Evolutionary conservation across 2,888 invertebrate species (phyloP).

Genomic region (Eupithecia pulchellata): DNA sequence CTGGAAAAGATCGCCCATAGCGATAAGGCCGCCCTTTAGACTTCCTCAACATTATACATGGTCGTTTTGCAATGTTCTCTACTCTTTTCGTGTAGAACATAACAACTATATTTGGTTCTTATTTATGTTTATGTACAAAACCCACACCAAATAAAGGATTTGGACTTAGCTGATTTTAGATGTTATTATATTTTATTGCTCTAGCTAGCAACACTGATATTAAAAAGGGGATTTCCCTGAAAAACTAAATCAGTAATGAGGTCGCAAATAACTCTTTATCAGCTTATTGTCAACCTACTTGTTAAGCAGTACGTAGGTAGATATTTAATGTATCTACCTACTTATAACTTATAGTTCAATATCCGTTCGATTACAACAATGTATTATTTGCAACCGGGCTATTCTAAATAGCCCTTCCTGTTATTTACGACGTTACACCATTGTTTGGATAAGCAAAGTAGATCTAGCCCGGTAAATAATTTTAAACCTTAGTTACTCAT

Average conservation of each 20-base stretch:
- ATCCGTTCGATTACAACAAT: conserved; percentile 29
- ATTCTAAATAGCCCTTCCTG: too few relatives aligned
- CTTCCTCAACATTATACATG: too few relatives aligned
- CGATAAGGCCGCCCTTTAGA: too few relatives aligned
- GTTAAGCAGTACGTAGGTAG: too few relatives aligned
- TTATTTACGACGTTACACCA: too few relatives aligned
- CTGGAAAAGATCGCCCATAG: too few relatives aligned
- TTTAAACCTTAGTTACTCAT: too few relatives aligned
- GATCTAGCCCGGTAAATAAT: too few relatives aligned
- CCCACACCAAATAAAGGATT: not conserved
- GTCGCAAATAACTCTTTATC: conserved; percentile 22
- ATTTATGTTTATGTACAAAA: conserved; percentile 2
- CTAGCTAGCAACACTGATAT: conserved; percentile 18
- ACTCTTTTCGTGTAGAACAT: too few relatives aligned
- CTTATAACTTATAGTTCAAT: not conserved
- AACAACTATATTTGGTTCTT: too few relatives aligned
- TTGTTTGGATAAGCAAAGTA: too few relatives aligned
- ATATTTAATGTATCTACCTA: conserved; percentile 1
- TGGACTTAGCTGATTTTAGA: conserved; percentile 10
- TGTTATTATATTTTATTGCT: not conserved
- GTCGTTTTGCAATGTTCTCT: too few relatives aligned
- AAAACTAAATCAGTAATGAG: conserved; percentile 5
- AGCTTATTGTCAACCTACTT: conserved; percentile 14
- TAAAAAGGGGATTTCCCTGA: conserved; percentile 15
- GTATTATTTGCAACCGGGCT: conserved; percentile 10